Percentiles rank a stretch among this genome's conserved stretches.
Conservation (phyloP, 2,888 invertebrate species). For the Bedellia somnulentella region DNA sequence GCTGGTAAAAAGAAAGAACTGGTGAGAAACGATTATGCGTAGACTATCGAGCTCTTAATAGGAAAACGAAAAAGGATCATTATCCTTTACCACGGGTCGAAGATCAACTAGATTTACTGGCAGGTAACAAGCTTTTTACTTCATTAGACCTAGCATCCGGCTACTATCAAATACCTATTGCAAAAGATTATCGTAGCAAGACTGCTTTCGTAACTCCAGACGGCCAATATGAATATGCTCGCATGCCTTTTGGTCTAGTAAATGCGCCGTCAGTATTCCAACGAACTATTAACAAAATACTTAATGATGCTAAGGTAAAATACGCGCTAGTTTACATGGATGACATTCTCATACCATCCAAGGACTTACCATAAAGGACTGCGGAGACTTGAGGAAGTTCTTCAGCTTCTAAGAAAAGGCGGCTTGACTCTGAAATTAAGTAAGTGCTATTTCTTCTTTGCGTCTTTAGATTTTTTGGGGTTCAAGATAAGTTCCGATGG, state of each 20-base stretch:
- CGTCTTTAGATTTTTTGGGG: constrained; percentile 11
- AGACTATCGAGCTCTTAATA: constrained; percentile 10
- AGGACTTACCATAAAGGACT: constrained; percentile 11
- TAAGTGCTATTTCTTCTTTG: constrained; percentile 13
- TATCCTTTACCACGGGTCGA: constrained; percentile 2
- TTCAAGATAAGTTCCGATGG: constrained; percentile 10
- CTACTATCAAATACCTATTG: constrained; percentile 6
- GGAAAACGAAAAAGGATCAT: constrained; percentile 7
- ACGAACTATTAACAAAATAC: constrained; percentile 7
- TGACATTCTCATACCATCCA: too few relatives aligned
- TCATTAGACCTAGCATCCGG: constrained; percentile 6
- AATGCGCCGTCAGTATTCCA: constrained; percentile 3
- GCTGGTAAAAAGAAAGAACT: constrained; percentile 3
- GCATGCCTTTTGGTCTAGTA: constrained; percentile 3
- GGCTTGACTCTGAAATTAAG: constrained; percentile 11
- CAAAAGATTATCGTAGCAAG: neutral
- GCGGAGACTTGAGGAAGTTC: constrained; percentile 8
- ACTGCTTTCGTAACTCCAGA: constrained; percentile 9
- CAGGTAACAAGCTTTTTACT: neutral
- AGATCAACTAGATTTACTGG: neutral
- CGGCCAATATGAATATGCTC: constrained; percentile 7
- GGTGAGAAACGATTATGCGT: constrained; percentile 6
- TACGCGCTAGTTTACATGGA: constrained; percentile 1
- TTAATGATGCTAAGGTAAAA: constrained; percentile 5
- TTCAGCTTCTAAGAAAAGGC: constrained; percentile 5